Evolutionary conservation across 2,113 vertebrate genomes (phyloP), one percentile per base, ranked within the genome.

Genomic region (Vanacampus margaritifer): DNA sequence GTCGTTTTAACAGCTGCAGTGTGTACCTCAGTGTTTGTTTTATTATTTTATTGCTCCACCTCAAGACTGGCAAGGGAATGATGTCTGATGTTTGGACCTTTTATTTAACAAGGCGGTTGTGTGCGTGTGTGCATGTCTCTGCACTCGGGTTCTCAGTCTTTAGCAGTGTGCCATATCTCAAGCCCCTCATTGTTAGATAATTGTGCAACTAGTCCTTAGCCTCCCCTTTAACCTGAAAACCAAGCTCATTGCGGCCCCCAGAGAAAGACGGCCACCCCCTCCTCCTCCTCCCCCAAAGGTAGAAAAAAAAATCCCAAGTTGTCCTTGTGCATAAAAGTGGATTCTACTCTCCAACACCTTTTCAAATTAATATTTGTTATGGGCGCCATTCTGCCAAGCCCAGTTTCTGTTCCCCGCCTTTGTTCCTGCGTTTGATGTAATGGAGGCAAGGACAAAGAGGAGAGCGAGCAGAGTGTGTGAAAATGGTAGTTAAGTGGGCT

Each of bases 291-390:
- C 94, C 92, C 80, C 81, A 74, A 74, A 78, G 71, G 73, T 73
- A 56, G 69, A 76, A 77, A 86, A 94, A 95, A 94, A 96, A 95
- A 95, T 94, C 94, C 95, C 94, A 97, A 98, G 95, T 98, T 98
- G 95, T 99, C 95, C 96, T 98, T 98, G 94, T 96, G 95, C 95
- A 99, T 98, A 97, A 97, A 98, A 98, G 97, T 97, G 98, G 95
- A 99, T 96, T 98, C 95, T 98, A 94, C 95, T 96, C 96, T 97
- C 95, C 94, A 98, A 99, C 96, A 99, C 96, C 96, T 98, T 99
- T 98, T 98, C 97, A 99, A 98, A 99, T 98, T 98, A 98, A 99
- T 98, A 99, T 98, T 99, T 99, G 96, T 95, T 95, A 98, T 99
- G 96, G 95, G 93, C 95, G 94, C 85, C 95, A 96, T 98, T 99